Evolutionary conservation across 2,888 invertebrate species (phyloP), one percentile per base, ranked within the genome.

Genomic region (Heliconius cydno): DNA sequence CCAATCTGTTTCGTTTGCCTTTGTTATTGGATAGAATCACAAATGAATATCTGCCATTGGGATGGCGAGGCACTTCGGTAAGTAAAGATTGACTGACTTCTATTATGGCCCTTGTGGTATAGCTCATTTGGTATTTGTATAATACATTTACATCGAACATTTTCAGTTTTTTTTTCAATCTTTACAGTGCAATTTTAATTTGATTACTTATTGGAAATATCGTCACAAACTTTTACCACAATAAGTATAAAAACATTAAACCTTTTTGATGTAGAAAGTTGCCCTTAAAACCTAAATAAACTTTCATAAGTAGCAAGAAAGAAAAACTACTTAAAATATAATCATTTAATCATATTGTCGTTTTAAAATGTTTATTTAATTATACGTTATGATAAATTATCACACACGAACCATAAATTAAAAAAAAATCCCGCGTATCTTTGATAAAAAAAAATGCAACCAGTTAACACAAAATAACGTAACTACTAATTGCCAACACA

Each of bases 1-100:
- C 83, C 85, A 85, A 86, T 84, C 84, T 84, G 85, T 86, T 86
- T 38, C n/a, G 84, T 85, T 85, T 85, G 86, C 83, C 83, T 84
- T 83, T 84, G 82, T 74, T 78, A 79, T 78, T 77, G 80, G 74
- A 78, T n/a, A 57, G 60, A 41, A 71, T 52, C 63, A 75, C 68
- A 72, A 76, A 77, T 75, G 57, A 80, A 80, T 80, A 70, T 80
- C 25, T 75, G 60, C 63, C 9, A 15, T 60, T 60, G n/a, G 3
- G 57, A 52, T 15, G 19, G 25, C n/a, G 4, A 52, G n/a, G 22
- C 60, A 34, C 38, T 75, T 79, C 60, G 52, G 60, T 65, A n/a
- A 46, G 46, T 25, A 52, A 57, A 65, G 52, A 70, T 63, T 63
- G 74, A 74, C 3, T 65, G 28, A n/a, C 71, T 46, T 46, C 15